Evolutionary conservation across 2,113 vertebrate species (phyloP), one percentile per base, ranked within the genome.

Genomic region (Microcebus murinus): DNA sequence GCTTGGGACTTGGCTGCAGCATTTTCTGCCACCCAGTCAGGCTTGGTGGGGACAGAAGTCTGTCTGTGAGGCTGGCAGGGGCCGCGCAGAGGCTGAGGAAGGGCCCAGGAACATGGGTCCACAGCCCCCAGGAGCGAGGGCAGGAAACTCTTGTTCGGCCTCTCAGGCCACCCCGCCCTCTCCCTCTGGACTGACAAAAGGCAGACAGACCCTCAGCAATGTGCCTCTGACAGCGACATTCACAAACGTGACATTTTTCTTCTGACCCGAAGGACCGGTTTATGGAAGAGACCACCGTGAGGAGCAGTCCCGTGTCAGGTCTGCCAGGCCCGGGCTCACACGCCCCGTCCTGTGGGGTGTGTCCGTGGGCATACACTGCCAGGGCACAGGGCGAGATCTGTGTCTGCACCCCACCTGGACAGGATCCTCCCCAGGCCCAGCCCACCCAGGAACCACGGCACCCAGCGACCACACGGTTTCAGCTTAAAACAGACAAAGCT

Each of bases 11-110:
- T 29, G 29, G 59, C 39, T 3, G 1, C 9, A 12, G 10, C 1
- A 6, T 59, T 85, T 59, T 55, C 57, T 77, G 52, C 13, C 29
- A 50, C 10, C 2, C 70, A 52, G 71, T 77, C 12, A 21, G 50
- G 20, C 18, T 8, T 1, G 25, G 29, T 10, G 42, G 83, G 0
- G 14, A 17, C 11, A 63, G 70, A 50, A 97, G 82, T 85, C 93
- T 94, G 12, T 52, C 50, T 15, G 50, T 52, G 50, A 52, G 50
- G 50, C 50, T 52, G 13, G 97, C 90, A 97, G 91, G 88, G 61
- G 25, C 63, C 50, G 74, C 39, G 48, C 52, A 92, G 95, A 79
- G 91, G 63, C n/a, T 48, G 90, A 92, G 93, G n/a, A 63, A 27
- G 27, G 25, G 25, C 61, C 61, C 27, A 29, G 61, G 61, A 63